Evolutionary conservation across 30 jellyfish, hydroid and myxozoan genomes (phyloP), one percentile per base, ranked within the genome.

Genomic region (Turritopsis rubra): DNA sequence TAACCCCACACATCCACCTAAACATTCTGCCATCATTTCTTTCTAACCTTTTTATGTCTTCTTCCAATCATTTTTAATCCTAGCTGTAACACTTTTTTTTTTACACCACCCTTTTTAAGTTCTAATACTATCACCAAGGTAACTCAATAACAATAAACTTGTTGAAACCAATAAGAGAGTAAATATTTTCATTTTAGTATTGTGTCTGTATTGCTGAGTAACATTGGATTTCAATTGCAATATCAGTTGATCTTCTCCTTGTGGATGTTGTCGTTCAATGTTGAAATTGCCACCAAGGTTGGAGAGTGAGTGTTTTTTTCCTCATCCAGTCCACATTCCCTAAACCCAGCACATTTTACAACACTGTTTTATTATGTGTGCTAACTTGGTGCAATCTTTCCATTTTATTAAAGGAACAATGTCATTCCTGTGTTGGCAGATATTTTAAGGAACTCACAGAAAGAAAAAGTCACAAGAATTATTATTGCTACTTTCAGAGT

Each of bases 211-310:
- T 92, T 92, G 19, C 83, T 88, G 65, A 81, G 98, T 74, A 92
- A 88, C 79, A 89, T 92, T 85, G 98, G 96, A 7, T 92, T 92
- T 85, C 98, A 92, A 65, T 85, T 92, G 65, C 99, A 94, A 80
- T 94, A 94, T 79, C 97, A 94, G 65, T 85, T 88, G 75, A 89
- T 94, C 18, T 94, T 94, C 74, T 82, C 96, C 9, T 74, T 94
- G 53, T 94, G 99, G 99, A 88, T 94, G 97, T 65, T 94, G 85
- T 84, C 96, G 7, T 94, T 94, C 78, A 75, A 89, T 52, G 88
- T 70, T 7, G 73, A 65, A 21, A 89, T 88, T 28, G 97, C 97
- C 18, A 97, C 71, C 27, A 77, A 83, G 85, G 78, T 94, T 26
- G 79, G 86, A 83, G 95, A 88, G 99, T 94, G 75, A 75, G 97